These are phyloP conservation scores for Umimayanthus kanabou DNA, from an alignment of 92 coral and sea anemone species.

Conservation along the genomic window DNA sequence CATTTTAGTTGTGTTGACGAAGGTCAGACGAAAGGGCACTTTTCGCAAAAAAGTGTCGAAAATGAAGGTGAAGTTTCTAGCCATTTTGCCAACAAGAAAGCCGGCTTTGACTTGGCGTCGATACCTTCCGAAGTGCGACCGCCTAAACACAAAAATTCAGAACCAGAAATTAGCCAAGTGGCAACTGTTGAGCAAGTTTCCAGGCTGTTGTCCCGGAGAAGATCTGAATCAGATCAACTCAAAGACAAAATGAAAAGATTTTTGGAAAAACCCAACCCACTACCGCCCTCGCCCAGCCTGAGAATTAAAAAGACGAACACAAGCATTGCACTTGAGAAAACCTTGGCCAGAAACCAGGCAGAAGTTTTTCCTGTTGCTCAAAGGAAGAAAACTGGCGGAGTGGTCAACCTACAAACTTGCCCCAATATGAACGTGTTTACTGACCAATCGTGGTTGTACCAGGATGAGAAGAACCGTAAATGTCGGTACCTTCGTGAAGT, in stretches of 20 bases:
- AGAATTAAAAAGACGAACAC: conserved; percentile 46
- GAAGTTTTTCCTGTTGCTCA: conserved; percentile 19
- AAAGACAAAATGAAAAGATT: conserved; percentile 65
- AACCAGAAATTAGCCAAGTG: background rate
- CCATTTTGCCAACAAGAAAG: background rate
- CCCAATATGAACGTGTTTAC: conserved; percentile 62
- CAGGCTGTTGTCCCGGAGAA: conserved; percentile 2
- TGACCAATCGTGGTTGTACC: conserved; percentile 80
- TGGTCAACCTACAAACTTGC: conserved; percentile 73
- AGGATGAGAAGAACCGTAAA: conserved; percentile 53
- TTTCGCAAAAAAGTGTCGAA: background rate
- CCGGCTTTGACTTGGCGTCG: background rate
- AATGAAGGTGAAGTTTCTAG: background rate
- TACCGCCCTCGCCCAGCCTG: conserved; percentile 58
- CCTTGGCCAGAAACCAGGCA: conserved; percentile 34
- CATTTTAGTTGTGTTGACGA: background rate
- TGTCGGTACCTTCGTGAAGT: conserved; percentile 73
- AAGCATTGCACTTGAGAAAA: conserved; percentile 8
- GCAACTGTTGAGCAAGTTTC: conserved; percentile 2
- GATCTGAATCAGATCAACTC: conserved; percentile 43
- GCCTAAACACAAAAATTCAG: background rate
- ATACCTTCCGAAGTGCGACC: background rate
- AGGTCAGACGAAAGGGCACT: background rate
- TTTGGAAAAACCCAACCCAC: conserved; percentile 61
- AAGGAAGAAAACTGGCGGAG: conserved; percentile 57